These are phyloP conservation scores for Engystomops pustulosus DNA, from an alignment of 2,113 vertebrate species.

Conservation along the genomic window DNA sequence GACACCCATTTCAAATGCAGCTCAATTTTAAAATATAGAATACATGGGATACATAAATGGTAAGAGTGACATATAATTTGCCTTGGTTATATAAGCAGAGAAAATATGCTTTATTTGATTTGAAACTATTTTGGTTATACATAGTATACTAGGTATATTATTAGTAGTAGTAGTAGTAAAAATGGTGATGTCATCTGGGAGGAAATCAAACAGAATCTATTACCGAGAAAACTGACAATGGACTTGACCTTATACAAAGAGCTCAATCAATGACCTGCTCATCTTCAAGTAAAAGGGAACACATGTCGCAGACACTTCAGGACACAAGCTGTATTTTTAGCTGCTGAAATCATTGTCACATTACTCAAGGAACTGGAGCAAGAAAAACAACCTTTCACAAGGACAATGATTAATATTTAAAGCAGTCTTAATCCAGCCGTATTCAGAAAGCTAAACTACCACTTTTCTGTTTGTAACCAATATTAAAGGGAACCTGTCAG, in stretches of 20 bases:
- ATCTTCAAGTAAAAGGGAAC: slow-evolving; percentile 27
- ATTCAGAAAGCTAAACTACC: slow-evolving; percentile 14
- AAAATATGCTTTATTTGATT: too few relatives aligned
- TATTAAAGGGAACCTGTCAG: too few relatives aligned
- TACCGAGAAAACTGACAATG: neutral
- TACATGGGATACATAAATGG: too few relatives aligned
- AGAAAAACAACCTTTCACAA: slow-evolving; percentile 50
- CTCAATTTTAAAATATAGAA: too few relatives aligned
- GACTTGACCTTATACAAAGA: neutral
- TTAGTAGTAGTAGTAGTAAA: too few relatives aligned
- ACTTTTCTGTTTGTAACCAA: slow-evolving; percentile 7
- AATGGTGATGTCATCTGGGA: neutral
- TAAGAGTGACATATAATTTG: too few relatives aligned
- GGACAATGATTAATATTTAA: slow-evolving; percentile 56
- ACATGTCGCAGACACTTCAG: slow-evolving; percentile 47
- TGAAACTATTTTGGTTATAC: neutral
- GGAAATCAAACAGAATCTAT: neutral
- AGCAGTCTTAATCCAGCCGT: slow-evolving; percentile 23
- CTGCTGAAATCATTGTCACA: slow-evolving; percentile 41
- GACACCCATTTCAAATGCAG: too few relatives aligned
- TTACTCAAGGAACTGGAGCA: slow-evolving; percentile 44
- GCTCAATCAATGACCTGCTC: slow-evolving; percentile 29
- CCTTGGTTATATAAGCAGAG: too few relatives aligned
- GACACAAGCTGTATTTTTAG: slow-evolving; percentile 52
- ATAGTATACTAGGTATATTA: neutral